Evolutionary conservation across 1,140 invertebrate species (phyloP), one percentile per base, ranked within the genome.

Genomic region (Coelopa frigida): DNA sequence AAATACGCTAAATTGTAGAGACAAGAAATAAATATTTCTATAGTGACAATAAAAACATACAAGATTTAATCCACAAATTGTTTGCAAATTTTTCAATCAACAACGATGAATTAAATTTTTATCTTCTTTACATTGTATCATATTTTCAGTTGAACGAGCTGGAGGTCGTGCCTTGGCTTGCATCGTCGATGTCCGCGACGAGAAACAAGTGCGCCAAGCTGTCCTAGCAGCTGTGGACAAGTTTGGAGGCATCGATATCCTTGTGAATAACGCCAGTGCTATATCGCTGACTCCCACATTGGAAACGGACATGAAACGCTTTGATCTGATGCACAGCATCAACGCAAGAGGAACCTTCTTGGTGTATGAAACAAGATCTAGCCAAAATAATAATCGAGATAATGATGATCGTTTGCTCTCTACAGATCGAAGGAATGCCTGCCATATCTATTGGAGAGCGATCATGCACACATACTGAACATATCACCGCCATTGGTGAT

Each of bases 241-340:
- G 43, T 99, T 98, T 74, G 95, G 95, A 44, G 92, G 92, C 3
- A 96, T 98, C 59, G 95, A 98, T 70, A 87, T 98, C 54, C 55
- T 94, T 8, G 73, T 98, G 2, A 98, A 98, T 67, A 98, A 98
- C 80, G 94, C 94, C 1, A 95, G 91, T 59, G 94, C 95, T 14
- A 98, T 99, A 58, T 86, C 83, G 26, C 72, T 98, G 12, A 94
- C 93, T 0, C 78, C 79, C 4, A 98, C 95, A 1, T 59, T 80
- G 11, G 74, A 82, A 0, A 97, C 94, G 2, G 83, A 91, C 17
- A 98, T 98, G 93, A 99, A 99, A 72, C 78, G 78, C 72, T 97
- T 91, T 58, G 93, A 96, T 70, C 72, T 96, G n/a, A 96, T 96
- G 92, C 85, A 96, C 59, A 79, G 80, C 46, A 84, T 96, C 41